Evolutionary conservation across 1,140 invertebrate species (phyloP).

Genomic region (Drosophila tristis): DNA sequence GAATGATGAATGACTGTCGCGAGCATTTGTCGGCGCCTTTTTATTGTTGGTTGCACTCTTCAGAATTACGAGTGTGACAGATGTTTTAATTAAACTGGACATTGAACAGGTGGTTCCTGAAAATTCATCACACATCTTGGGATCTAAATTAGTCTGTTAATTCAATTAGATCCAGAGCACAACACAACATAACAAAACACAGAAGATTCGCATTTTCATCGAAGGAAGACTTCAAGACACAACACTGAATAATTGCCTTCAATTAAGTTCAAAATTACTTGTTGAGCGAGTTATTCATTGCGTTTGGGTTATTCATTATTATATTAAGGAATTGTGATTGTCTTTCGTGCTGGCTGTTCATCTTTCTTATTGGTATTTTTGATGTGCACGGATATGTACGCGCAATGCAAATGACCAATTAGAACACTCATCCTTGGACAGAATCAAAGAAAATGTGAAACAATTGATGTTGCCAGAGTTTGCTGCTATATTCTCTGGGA

Average conservation of each 20-base stretch:
- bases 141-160: constrained; percentile 2
- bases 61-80: constrained; percentile 15
- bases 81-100: constrained; percentile 49
- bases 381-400: constrained; percentile 3
- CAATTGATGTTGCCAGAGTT: neutral
- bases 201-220: constrained; percentile 13
- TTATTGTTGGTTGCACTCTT: constrained; percentile 31
- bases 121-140: constrained; percentile 20
- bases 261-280: constrained; percentile 50
- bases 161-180: constrained; percentile 61
- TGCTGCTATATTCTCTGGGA: neutral
- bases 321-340: constrained; percentile 43
- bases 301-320: constrained; percentile 44
- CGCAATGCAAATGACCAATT: constrained; percentile 30
- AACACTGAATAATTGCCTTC: constrained; percentile 63
- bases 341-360: constrained; percentile 16
- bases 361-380: constrained; percentile 28
- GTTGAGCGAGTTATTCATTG: constrained; percentile 5
- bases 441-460: constrained; percentile 2
- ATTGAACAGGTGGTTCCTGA: constrained; percentile 25
- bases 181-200: constrained; percentile 8
- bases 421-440: constrained; percentile 28
- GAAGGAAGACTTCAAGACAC: too few species aligned
- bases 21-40: constrained; percentile 46
- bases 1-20: constrained; percentile 49